These are phyloP conservation scores for Folsomia manolachei DNA, from an alignment of 2,888 invertebrate species.

Conservation along the genomic window DNA sequence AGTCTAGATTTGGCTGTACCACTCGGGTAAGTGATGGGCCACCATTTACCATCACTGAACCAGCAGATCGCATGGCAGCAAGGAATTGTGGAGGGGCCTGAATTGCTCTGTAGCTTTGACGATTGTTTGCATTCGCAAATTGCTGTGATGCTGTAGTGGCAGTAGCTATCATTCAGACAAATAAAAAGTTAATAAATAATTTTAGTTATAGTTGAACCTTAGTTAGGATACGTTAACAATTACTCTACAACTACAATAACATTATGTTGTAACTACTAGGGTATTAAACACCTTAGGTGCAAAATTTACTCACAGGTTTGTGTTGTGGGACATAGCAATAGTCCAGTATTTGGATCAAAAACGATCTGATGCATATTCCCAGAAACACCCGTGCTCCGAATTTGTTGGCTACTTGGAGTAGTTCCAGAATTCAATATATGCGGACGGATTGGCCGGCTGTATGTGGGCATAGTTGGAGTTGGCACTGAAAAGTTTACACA, in stretches of 20 bases:
- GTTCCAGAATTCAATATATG: background rate
- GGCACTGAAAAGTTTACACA: background rate
- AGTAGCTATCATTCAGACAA: too few species aligned
- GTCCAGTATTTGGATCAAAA: conserved; percentile 27
- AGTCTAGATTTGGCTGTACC: background rate
- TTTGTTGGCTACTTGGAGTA: background rate
- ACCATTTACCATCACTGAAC: background rate
- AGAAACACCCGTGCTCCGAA: background rate
- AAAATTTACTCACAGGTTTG: conserved; percentile 8
- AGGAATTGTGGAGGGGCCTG: background rate
- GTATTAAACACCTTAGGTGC: background rate
- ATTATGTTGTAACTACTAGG: too few species aligned
- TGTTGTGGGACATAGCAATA: conserved; percentile 24
- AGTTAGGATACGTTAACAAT: too few species aligned
- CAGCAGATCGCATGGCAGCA: background rate
- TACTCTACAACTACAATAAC: too few species aligned
- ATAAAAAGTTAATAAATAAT: too few species aligned
- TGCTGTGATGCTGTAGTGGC: background rate
- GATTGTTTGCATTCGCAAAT: conserved; percentile 1
- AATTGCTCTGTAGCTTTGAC: background rate
- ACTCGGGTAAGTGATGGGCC: background rate
- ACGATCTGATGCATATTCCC: conserved; percentile 22
- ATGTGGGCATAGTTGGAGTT: background rate
- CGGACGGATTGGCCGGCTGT: background rate
- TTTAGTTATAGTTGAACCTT: too few species aligned